Base-by-base conservation (phyloP, 2,797 vertebrate species). In the Sebastes flavidus region DNA sequence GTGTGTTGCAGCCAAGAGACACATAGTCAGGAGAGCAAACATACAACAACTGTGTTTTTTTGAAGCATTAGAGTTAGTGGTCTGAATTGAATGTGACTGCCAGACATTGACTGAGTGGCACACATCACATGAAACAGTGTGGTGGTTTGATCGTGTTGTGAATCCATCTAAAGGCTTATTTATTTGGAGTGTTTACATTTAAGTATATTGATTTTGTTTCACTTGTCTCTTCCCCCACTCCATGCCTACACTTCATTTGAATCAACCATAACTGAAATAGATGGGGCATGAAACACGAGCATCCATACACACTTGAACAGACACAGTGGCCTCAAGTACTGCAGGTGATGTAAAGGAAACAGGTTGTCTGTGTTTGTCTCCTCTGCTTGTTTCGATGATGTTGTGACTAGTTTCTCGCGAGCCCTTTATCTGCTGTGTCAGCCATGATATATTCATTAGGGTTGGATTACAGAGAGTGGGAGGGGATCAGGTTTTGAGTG, bases 371-470 rank as follows among this genome's bases (percentile, higher is more conserved):
- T 32, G 4, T 85, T 55, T 81, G 80, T 87, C 79, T 87, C 58
- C 61, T 55, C 60, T 72, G 30, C 36, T 1, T 67, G 72, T 90
- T 60, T 83, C 54, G 0, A 25, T 49, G 76, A 82, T 89, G 89
- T 86, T 90, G 85, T 89, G 90, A 91, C 87, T 87, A 72, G 81
- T 77, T 83, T 85, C 78, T 87, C 12, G 6, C 62, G 24, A 80
- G 68, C 80, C 34, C 78, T 87, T 87, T 88, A 91, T 93, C 92
- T 91, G 80, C 90, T 91, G 87, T 90, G 93, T 94, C 94, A 94
- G 93, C 88, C 90, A 78, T 93, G 92, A 94, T 94, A 90, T 88
- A 93, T 94, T 95, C 94, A 95, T 96, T 96, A 96, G 91, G 74
- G 83, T 87, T 93, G 95, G 94, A 96, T 96, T 96, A 95, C 90